Percentiles rank a stretch among this genome's conserved stretches.
Evolutionary conservation across 2,797 vertebrate genomes (phyloP).

Genomic region (Oreochromis grahami): DNA sequence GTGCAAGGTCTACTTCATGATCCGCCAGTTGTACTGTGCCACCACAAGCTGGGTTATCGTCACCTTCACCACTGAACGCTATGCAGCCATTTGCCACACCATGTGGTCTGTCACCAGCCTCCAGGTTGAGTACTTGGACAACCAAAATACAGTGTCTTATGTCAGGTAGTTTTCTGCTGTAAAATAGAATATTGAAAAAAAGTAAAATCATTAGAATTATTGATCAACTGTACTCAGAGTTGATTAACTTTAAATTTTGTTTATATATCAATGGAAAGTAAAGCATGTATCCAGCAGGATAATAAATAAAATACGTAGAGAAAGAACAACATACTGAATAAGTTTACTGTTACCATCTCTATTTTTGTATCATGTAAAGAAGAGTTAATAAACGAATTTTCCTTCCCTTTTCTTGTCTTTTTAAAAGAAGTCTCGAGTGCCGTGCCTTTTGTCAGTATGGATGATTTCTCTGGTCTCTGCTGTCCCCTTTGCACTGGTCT

Average conservation of each 20-base stretch:
- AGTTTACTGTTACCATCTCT: neutral
- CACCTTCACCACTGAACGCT: constrained; percentile 76
- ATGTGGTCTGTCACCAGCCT: constrained; percentile 79
- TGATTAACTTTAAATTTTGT: neutral
- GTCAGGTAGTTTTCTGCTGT: neutral
- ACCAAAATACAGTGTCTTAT: neutral
- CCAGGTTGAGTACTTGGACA: constrained; percentile 35
- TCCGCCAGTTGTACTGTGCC: constrained; percentile 79
- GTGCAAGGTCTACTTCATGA: constrained; percentile 80
- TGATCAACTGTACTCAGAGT: neutral
- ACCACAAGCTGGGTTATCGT: constrained; percentile 81
- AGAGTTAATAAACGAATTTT: neutral
- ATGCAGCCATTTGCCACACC: constrained; percentile 79
- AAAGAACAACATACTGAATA: neutral
- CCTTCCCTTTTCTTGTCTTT: constrained; percentile 25
- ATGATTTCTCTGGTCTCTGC: constrained; percentile 71
- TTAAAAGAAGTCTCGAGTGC: constrained; percentile 63
- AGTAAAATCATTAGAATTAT: neutral
- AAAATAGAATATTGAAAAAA: neutral
- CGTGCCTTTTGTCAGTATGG: constrained; percentile 74
- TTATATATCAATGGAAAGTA: neutral
- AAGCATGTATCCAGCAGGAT: neutral
- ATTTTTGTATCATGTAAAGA: neutral
- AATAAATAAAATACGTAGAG: neutral
- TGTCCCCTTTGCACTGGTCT: constrained; percentile 77